Conservation (phyloP, 2,113 vertebrate species). For the Notarius quadriscutis region DNA sequence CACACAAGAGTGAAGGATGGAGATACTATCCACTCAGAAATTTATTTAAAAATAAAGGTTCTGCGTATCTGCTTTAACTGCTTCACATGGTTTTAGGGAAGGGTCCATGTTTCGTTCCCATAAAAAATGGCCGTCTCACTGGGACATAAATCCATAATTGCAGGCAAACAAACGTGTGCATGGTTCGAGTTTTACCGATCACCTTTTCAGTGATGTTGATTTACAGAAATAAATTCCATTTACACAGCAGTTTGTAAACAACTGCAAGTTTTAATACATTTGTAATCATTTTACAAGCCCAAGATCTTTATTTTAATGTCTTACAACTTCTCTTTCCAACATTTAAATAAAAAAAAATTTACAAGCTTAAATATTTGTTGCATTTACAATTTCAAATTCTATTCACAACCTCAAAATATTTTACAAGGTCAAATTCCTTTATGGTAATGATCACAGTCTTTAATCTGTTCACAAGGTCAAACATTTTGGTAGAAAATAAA, state of each 20-base stretch:
- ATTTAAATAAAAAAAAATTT: background rate
- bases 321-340: background rate
- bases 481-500: background rate
- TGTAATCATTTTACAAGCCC: background rate
- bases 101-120: background rate
- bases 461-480: background rate
- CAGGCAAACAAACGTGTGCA: background rate
- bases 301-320: background rate
- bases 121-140: background rate
- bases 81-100: background rate
- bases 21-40: no score
- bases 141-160: background rate
- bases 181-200: background rate
- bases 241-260: background rate
- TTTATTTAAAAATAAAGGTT: no score
- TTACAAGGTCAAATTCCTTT: background rate
- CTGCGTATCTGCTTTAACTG: no score
- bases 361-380: background rate
- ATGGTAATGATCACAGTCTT: conserved; percentile 6
- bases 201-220: background rate
- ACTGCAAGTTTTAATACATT: background rate
- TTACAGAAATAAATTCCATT: background rate
- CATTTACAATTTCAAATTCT: background rate
- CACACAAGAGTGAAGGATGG: no score
- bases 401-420: conserved; percentile 6